Evolutionary conservation across 2,888 invertebrate genomes (phyloP).

Genomic region (Macropis europaea): DNA sequence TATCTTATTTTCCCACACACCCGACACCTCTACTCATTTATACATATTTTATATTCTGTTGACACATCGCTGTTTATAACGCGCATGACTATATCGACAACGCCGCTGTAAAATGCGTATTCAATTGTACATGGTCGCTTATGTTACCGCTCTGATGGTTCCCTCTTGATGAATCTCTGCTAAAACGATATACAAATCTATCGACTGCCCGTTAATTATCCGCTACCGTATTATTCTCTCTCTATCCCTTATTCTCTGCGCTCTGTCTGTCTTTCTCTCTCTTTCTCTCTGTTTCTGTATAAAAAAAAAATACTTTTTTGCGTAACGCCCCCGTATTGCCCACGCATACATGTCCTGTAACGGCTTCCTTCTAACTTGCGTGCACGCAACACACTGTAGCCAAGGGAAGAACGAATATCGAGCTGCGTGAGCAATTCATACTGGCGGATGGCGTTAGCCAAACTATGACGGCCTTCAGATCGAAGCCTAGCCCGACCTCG

Average conservation of each 20-base stretch:
- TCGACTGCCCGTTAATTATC: conserved; percentile 31
- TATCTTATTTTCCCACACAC: conserved; percentile 3
- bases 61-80: conserved; percentile 28
- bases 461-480: conserved; percentile 99
- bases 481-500: conserved; percentile 93
- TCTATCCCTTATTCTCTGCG: background rate
- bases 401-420: conserved; percentile 99
- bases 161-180: conserved; percentile 8
- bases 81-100: conserved; percentile 64
- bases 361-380: conserved; percentile 73
- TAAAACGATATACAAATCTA: background rate
- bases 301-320: conserved; percentile 4
- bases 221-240: background rate
- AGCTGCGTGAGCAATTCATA: conserved; percentile 99
- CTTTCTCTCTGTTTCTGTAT: conserved; percentile 29
- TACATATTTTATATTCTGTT: no score
- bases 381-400: conserved; percentile 86
- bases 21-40: conserved; percentile 17
- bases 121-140: conserved; percentile 32
- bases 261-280: conserved; percentile 6
- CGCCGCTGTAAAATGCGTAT: conserved; percentile 47
- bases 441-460: conserved; percentile 99
- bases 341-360: conserved; percentile 64
- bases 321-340: conserved; percentile 35
- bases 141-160: conserved; percentile 26